A percentile compares a stretch with the other conserved stretches of the same genome.
These are phyloP conservation scores for Centrocercus urophasianus DNA, from an alignment of 2,113 vertebrate species.

Conservation along the genomic window DNA sequence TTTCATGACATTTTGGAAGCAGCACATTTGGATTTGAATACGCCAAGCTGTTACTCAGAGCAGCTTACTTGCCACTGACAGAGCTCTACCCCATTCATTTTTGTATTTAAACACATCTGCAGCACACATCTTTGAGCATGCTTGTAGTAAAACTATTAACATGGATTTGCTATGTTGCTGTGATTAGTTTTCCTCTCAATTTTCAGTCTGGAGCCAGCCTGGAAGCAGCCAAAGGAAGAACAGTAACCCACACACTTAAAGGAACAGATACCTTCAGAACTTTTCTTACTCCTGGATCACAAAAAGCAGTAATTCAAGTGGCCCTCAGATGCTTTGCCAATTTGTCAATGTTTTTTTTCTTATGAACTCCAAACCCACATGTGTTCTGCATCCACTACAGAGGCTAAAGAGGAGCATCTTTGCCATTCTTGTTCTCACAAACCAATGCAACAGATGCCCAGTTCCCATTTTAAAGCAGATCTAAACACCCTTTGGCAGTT, in stretches of 20 bases:
- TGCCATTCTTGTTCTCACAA: not conserved
- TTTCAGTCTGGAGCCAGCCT: not conserved
- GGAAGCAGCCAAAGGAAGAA: not conserved
- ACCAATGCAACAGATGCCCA: not conserved
- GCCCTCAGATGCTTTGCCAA: not conserved
- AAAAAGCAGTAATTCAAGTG: not conserved
- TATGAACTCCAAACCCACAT: not conserved
- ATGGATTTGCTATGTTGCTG: slow-evolving; percentile 74
- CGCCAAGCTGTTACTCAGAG: slow-evolving; percentile 41
- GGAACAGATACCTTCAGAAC: not conserved
- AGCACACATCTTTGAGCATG: not conserved
- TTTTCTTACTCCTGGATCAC: not conserved
- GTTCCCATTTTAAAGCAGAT: not conserved
- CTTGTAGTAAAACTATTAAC: slow-evolving; percentile 81
- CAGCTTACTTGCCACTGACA: not conserved
- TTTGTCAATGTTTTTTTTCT: not conserved
- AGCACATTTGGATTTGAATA: slow-evolving; percentile 62
- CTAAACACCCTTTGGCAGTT: not conserved
- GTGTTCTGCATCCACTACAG: not conserved
- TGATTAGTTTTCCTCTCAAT: slow-evolving; percentile 19
- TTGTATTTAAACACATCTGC: not conserved
- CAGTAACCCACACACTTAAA: not conserved
- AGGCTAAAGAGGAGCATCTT: not conserved
- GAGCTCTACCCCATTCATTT: not conserved
- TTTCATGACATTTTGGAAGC: slow-evolving; percentile 80